Evolutionary conservation across 2,113 vertebrate species (phyloP), one percentile per base, ranked within the genome.

Genomic region (Forbesichthys papilliferus): DNA sequence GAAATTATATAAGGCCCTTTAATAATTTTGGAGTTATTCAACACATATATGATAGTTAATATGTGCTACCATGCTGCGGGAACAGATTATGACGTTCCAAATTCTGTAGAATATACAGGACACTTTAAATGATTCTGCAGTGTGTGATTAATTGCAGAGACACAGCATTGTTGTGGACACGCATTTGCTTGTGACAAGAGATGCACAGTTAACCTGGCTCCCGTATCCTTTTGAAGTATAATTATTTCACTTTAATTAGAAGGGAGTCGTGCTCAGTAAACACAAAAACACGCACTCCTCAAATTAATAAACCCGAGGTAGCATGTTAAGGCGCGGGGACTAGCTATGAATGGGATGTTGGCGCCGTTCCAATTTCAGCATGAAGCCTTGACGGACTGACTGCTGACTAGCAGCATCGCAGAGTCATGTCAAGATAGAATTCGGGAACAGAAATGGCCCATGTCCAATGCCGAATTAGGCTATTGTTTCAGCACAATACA

Each of bases 211-310:
- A 89, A 89, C 90, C 93, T 93, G 93, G 89, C 93, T 90, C 92
- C 92, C 93, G 92, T 94, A 93, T 92, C 93, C 94, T 91, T 94
- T 93, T 95, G 94, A 94, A 90, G 96, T 95, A 92, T 96, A 98
- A 96, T 98, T 97, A 96, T 96, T 97, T 96, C 94, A 94, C 94
- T 94, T 93, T 96, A 96, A 97, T 98, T 97, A 96, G 94, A 92
- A 93, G 93, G 93, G 94, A 96, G 96, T 97, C 95, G 93, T 93
- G 93, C 94, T 96, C 94, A 93, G 95, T 96, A 96, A 96, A 98
- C 95, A 97, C 94, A 96, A 95, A 95, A 89, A 89, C 87, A 87
- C 93, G 91, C 91, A 93, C 94, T 96, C 94, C 93, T 95, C 94
- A 93, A 92, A 94, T 95, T 94, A 97, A 96, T 95, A 95, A 93